These are phyloP conservation scores for Philotrypesis tridentata DNA, from an alignment of 1,140 invertebrate species.

Conservation along the genomic window DNA sequence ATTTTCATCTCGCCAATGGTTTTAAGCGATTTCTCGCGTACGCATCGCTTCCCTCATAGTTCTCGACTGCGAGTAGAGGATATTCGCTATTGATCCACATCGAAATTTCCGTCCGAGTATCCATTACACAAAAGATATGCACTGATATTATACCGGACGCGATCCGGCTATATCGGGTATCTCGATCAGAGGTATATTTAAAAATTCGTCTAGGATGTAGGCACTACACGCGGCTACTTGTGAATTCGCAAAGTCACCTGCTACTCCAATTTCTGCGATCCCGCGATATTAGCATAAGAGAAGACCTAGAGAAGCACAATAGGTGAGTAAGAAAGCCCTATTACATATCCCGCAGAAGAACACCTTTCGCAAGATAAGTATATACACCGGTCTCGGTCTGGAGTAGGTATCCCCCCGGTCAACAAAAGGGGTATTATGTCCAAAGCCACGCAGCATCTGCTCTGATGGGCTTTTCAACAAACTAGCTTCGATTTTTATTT, in stretches of 20 bases:
- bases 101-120: too few species aligned
- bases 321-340: conserved; percentile 14
- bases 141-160: too few species aligned
- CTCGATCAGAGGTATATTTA: background rate
- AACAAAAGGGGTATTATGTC: conserved; percentile 29
- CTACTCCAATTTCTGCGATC: background rate
- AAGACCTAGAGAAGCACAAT: conserved; percentile 27
- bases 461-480: background rate
- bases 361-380: conserved; percentile 1
- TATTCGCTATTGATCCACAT: too few species aligned
- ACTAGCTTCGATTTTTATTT: conserved; percentile 6
- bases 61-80: too few species aligned
- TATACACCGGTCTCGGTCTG: conserved; percentile 12
- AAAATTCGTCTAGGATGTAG: background rate
- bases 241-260: conserved; percentile 17
- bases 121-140: too few species aligned
- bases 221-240: too few species aligned
- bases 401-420: background rate
- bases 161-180: background rate
- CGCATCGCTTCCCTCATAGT: too few species aligned
- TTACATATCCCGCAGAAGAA: background rate
- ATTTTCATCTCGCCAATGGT: conserved; percentile 11
- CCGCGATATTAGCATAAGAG: conserved; percentile 31
- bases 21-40: background rate
- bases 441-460: conserved; percentile 32